Conservation (phyloP, 2,888 invertebrate species). For the Acronicta aceris region DNA sequence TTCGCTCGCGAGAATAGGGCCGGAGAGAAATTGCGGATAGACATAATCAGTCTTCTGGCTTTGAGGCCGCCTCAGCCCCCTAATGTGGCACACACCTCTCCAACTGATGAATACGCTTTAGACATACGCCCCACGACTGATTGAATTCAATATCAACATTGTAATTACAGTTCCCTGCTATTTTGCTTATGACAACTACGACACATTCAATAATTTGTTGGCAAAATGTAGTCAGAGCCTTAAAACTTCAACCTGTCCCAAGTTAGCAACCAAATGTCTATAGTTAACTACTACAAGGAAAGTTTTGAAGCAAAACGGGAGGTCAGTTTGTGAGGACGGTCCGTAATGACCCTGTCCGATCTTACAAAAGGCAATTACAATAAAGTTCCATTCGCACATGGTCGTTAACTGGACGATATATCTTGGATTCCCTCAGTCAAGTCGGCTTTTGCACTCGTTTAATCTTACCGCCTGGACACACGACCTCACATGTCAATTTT, state of each 20-base stretch:
- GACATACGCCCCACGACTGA: slow-evolving; percentile 74
- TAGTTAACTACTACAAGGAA: slow-evolving; percentile 72
- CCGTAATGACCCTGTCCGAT: slow-evolving; percentile 87
- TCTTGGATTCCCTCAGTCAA: slow-evolving; percentile 83
- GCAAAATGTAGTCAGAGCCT: slow-evolving; percentile 25
- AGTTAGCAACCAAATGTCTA: slow-evolving; percentile 62
- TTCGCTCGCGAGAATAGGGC: slow-evolving; percentile 88
- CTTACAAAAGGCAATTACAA: slow-evolving; percentile 90
- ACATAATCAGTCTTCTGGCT: slow-evolving; percentile 90
- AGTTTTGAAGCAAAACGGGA: slow-evolving; percentile 80
- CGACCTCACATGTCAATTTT: slow-evolving; percentile 53
- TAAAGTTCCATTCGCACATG: slow-evolving; percentile 88
- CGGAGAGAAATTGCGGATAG: slow-evolving; percentile 89
- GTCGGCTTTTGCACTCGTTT: slow-evolving; percentile 76
- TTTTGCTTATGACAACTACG: slow-evolving; percentile 35
- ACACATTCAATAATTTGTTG: slow-evolving; percentile 17
- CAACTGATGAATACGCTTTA: slow-evolving; percentile 84
- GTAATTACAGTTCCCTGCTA: slow-evolving; percentile 56
- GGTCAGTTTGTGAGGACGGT: slow-evolving; percentile 80
- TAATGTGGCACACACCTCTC: slow-evolving; percentile 85
- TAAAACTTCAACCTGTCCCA: slow-evolving; percentile 60
- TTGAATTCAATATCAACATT: slow-evolving; percentile 72
- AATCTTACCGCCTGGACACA: slow-evolving; percentile 66
- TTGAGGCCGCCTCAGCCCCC: slow-evolving; percentile 86
- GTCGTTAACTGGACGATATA: slow-evolving; percentile 88